phyloP scores from a whole-genome alignment of 2,113 vertebrate species.

The Puma concolor region DNA sequence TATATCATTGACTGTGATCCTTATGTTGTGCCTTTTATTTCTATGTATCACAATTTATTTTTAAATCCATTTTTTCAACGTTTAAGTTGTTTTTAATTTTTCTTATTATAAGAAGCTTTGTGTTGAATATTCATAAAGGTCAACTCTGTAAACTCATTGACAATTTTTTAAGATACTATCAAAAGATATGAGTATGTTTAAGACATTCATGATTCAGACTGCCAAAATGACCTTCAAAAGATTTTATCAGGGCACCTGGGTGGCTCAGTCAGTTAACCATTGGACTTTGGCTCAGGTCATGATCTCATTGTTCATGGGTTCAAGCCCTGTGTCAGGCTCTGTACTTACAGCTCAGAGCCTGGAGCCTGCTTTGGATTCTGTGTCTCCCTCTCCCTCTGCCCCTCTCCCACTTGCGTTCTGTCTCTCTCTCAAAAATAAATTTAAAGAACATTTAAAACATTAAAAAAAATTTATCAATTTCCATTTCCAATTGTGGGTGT shows the following conservation, averaged over 20 bases:
- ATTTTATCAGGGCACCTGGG: neutral
- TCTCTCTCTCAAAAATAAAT: no score
- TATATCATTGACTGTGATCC: neutral
- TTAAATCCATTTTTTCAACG: neutral
- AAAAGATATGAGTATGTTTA: neutral
- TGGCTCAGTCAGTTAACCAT: no score
- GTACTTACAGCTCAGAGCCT: no score
- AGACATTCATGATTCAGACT: neutral
- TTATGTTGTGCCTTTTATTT: neutral
- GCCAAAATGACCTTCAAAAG: neutral
- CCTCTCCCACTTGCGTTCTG: no score
- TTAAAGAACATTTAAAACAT: no score
- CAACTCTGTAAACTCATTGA: neutral
- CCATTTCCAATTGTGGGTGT: neutral
- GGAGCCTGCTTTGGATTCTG: no score
- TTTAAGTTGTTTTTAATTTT: neutral
- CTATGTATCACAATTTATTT: neutral
- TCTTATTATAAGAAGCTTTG: neutral
- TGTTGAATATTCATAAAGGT: neutral
- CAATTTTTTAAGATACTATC: neutral
- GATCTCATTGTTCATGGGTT: no score
- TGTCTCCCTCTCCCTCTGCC: no score
- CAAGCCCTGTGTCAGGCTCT: no score
- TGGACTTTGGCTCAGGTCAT: no score
- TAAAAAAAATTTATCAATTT: neutral